phyloP scores from a whole-genome alignment of 2,797 vertebrate species.

The Sebastes kiyomatsui region DNA sequence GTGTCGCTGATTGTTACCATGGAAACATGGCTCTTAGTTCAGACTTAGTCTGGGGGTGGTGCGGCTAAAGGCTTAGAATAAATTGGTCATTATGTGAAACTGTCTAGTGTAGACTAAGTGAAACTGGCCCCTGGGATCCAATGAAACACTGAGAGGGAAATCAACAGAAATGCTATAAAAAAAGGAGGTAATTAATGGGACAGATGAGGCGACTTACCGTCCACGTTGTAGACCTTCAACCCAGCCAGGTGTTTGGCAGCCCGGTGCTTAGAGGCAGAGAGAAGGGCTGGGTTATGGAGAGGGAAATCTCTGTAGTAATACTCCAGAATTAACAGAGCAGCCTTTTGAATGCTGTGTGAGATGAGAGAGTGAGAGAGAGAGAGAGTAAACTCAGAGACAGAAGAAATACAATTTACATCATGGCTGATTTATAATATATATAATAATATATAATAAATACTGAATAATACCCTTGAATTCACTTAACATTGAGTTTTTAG shows the following conservation, averaged over 20 bases:
- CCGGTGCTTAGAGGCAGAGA: slow-evolving; percentile 90
- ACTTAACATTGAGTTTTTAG: neutral
- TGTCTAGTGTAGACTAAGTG: neutral
- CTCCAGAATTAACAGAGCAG: slow-evolving; percentile 92
- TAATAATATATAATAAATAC: neutral
- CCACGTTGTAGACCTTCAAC: slow-evolving; percentile 94
- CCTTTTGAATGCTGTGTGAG: slow-evolving; percentile 88
- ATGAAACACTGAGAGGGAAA: neutral
- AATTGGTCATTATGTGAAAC: neutral
- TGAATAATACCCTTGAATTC: neutral
- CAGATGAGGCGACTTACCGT: slow-evolving; percentile 85
- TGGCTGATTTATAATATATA: neutral
- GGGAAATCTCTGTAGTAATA: slow-evolving; percentile 97
- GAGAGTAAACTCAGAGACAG: neutral
- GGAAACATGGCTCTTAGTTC: neutral
- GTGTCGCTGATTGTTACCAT: neutral
- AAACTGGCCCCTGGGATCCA: neutral
- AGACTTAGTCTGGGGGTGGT: neutral
- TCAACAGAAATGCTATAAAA: neutral
- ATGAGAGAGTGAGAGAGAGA: slow-evolving; percentile 23
- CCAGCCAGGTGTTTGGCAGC: slow-evolving; percentile 93
- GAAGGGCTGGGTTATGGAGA: slow-evolving; percentile 91
- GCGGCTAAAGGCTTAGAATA: neutral
- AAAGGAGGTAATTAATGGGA: neutral
- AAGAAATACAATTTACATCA: neutral